A percentile compares a stretch with the other conserved stretches of the same genome.
Evolutionary conservation across 2,797 vertebrate species (phyloP).

Genomic region (Bovichtus diacanthus): DNA sequence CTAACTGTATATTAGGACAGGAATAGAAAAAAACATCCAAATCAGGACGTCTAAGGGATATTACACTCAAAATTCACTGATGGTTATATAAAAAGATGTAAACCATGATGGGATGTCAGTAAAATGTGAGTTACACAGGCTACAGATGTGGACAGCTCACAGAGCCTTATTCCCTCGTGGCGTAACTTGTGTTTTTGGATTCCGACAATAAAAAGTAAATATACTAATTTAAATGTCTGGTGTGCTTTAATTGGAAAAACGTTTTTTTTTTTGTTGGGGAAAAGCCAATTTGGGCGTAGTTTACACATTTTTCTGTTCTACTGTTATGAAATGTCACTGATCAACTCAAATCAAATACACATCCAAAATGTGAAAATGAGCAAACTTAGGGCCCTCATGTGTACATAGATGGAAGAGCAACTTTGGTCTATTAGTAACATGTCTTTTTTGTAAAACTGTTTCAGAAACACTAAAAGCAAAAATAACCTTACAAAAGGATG

Average conservation of each 20-base stretch:
- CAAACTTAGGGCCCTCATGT: too few species aligned
- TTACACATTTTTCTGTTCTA: neutral
- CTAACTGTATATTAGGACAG: neutral
- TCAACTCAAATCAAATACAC: neutral
- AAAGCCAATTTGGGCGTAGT: neutral
- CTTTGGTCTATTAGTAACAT: too few species aligned
- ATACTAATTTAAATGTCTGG: neutral
- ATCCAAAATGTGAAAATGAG: neutral
- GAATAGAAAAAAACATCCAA: neutral
- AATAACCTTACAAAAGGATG: too few species aligned
- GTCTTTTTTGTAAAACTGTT: too few species aligned
- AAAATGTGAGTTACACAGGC: slow-evolving; percentile 80
- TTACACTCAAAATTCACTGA: neutral
- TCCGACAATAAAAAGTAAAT: slow-evolving; percentile 78
- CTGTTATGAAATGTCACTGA: neutral
- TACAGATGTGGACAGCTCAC: slow-evolving; percentile 80
- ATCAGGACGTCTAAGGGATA: neutral
- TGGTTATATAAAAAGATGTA: neutral
- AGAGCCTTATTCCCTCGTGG: slow-evolving; percentile 83
- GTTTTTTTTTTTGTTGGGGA: too few species aligned
- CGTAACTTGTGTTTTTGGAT: slow-evolving; percentile 80
- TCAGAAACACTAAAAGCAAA: too few species aligned
- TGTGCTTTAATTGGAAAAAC: neutral
- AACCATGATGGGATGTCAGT: slow-evolving; percentile 1
- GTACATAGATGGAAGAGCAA: too few species aligned